phyloP scores from a whole-genome alignment of 2,888 invertebrate genomes.

The Tachina fera region DNA sequence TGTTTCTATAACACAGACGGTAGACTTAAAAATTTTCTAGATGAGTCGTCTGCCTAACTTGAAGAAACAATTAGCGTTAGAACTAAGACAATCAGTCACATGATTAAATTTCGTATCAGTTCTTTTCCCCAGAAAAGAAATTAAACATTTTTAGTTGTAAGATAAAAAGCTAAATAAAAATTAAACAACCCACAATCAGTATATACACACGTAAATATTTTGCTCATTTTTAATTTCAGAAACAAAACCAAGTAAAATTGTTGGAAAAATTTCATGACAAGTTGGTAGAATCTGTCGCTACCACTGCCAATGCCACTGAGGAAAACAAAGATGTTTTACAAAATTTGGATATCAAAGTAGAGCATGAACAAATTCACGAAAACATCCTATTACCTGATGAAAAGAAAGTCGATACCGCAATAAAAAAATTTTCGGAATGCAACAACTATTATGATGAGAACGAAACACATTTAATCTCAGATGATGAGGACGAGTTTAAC shows the following conservation, averaged over 20 bases:
- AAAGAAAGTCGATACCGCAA: neutral
- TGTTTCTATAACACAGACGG: too few species aligned
- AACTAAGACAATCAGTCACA: too few species aligned
- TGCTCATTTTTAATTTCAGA: neutral
- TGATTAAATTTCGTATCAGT: too few species aligned
- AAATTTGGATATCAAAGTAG: neutral
- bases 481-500: constrained; percentile 1
- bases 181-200: too few species aligned
- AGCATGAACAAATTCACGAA: neutral
- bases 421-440: neutral
- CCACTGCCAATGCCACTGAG: neutral
- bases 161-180: too few species aligned
- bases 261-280: constrained; percentile 20
- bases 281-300: neutral
- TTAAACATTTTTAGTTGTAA: too few species aligned
- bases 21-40: too few species aligned
- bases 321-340: neutral
- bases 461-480: constrained; percentile 24
- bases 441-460: constrained; percentile 27
- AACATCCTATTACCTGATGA: neutral
- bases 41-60: too few species aligned
- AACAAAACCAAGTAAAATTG: neutral
- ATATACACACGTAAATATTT: neutral
- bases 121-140: too few species aligned
- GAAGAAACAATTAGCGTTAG: too few species aligned